Evolutionary conservation across 2,888 invertebrate species (phyloP), one percentile per base, ranked within the genome.

Genomic region (Ypsolopha scabrella): DNA sequence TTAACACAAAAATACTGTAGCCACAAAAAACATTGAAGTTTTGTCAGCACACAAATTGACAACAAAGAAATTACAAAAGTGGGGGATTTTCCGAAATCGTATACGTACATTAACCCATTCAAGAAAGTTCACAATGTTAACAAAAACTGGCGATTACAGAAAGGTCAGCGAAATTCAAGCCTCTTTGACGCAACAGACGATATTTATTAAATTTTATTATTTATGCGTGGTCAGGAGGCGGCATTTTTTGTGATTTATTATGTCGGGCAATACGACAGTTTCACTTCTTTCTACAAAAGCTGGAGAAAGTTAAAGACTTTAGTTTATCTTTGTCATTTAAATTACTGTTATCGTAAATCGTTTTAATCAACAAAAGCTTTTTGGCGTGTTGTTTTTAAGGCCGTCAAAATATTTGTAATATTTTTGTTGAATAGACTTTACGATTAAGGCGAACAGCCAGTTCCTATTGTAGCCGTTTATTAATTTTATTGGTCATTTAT

Each of bases 221-320:
- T 33, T 37, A 34, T n/a, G 49, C 52, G n/a, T 45, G 45, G 52
- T 41, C 52, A 51, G 41, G 50, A 51, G 50, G 54, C 54, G 52
- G 43, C 49, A 51, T 38, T 54, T 53, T 53, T 51, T 53, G 53
- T 55, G 55, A 59, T 58, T 57, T 58, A 58, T 55, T 14, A 24
- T 49, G 41, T 45, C 48, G 37, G 46, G 41, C 49, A 43, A 46
- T 57, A 54, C 45, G 53, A 60, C 58, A 57, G 53, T 57, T 55
- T 56, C 55, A 53, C 53, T 52, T 55, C 52, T 52, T 41, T 47
- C 47, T 49, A 54, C 52, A 50, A 55, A 55, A 51, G 53, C 48
- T 10, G 37, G 53, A 24, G 53, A 53, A 53, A 53, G 53, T 59
- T 46, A 54, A 59, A 52, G 57, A 57, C 57, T 55, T 48, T 55